Evolutionary conservation across 92 coral and sea anemone genomes (phyloP).

Genomic region (Meandrina meandrites): DNA sequence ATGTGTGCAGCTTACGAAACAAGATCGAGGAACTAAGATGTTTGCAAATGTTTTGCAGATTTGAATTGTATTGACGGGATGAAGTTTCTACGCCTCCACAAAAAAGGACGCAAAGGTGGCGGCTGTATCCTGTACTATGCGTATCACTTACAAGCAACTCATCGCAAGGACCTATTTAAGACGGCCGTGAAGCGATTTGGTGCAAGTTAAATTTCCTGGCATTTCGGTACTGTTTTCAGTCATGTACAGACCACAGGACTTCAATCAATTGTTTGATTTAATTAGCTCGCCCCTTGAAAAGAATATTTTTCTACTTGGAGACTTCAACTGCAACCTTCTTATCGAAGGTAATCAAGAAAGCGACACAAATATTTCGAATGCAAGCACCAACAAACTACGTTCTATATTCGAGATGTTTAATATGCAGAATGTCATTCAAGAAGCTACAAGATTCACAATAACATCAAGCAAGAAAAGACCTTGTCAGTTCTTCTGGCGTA

Average conservation of each 20-base stretch:
- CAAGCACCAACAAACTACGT: slow-evolving; percentile 23
- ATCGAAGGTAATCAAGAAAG: not conserved
- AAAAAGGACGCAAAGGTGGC: slow-evolving; percentile 20
- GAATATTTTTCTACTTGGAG: slow-evolving; percentile 44
- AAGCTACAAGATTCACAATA: slow-evolving; percentile 41
- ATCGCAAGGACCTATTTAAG: slow-evolving; percentile 20
- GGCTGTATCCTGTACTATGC: slow-evolving; percentile 39
- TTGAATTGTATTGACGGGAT: slow-evolving; percentile 24
- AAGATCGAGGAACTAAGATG: slow-evolving; percentile 43
- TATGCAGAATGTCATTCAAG: slow-evolving; percentile 22
- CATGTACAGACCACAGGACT: slow-evolving; percentile 34
- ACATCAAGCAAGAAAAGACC: slow-evolving; percentile 17
- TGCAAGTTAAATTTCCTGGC: slow-evolving; percentile 28
- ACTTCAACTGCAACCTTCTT: slow-evolving; percentile 38
- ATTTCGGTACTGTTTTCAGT: slow-evolving; percentile 36
- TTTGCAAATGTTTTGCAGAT: not conserved
- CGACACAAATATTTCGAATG: too few relatives aligned
- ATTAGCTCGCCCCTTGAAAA: slow-evolving; percentile 26
- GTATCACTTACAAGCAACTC: slow-evolving; percentile 40
- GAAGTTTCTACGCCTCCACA: slow-evolving; percentile 19
- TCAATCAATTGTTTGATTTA: slow-evolving; percentile 12
- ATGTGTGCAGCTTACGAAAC: slow-evolving; percentile 43
- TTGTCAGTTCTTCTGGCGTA: not conserved
- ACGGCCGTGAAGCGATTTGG: slow-evolving; percentile 35
- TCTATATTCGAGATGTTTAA: slow-evolving; percentile 31